Base-by-base conservation (phyloP, 2,113 vertebrate species). In the Paramisgurnus dabryanus region DNA sequence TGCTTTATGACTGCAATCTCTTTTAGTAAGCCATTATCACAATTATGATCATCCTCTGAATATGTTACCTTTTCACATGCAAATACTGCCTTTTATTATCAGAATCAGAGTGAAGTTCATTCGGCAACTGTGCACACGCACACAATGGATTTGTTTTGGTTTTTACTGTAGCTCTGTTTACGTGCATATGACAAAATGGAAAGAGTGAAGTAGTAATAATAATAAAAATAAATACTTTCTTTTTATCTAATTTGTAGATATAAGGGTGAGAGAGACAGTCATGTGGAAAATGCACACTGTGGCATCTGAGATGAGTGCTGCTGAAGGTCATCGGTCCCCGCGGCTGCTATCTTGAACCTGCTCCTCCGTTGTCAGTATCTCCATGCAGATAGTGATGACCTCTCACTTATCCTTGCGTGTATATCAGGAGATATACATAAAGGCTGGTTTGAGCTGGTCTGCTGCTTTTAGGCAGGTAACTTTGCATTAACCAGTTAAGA, bases 281-380 rank as follows among this genome's bases (percentile, higher is more conserved):
- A 18, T 67, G 69, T 74, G 22, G 57, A 75, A 40, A 34, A 71
- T 67, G 40, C 68, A 34, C 76, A 34, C 41, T 58, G 39, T 49
- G 58, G 39, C 15, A 63, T 45, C 58, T 27, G 40, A 57, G 18
- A 69, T 1, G 15, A 39, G 17, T 53, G 41, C 58, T 65, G 6
- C 27, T 75, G 73, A 77, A 82, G 80, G 81, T 86, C 63, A 80
- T 43, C 60, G 5, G 34, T 72, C 80, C 68, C n/a, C 43, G 43
- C 4, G 47, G 58, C 55, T 55, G 17, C 10, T 15, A n/a, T 78
- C 55, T 60, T 43, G 41, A 17, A 17, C 49, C 79, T 58, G 66
- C 41, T 76, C 66, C 47, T 71, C 53, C 11, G 27, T 76, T 74
- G 79, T 85, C 66, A 75, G 58, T 67, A 68, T 69, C 27, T 40